Evolutionary conservation across 2,113 vertebrate species (phyloP).

Genomic region (Onychorhynchus coronatus): DNA sequence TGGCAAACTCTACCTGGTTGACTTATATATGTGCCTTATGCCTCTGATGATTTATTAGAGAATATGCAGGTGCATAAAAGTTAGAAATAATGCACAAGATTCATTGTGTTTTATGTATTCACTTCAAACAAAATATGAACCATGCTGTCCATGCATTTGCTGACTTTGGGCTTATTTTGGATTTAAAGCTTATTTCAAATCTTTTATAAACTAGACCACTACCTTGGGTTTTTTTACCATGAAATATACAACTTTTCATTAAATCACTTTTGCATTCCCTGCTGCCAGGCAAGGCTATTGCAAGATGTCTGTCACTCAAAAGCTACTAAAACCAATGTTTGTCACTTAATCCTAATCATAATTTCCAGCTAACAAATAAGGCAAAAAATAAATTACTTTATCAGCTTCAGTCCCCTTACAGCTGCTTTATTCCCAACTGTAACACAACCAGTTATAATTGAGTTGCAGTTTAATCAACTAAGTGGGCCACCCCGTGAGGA

Average conservation of each 20-base stretch:
- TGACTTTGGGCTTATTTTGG: neutral
- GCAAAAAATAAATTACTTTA: neutral
- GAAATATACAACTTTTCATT: neutral
- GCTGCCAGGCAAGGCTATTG: neutral
- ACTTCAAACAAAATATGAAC: neutral
- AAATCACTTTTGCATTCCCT: neutral
- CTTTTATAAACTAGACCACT: neutral
- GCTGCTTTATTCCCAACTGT: neutral
- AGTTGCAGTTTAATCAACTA: slow-evolving; percentile 6
- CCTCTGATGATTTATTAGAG: neutral
- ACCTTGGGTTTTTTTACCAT: neutral
- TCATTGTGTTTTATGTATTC: neutral
- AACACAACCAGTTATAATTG: neutral
- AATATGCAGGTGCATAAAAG: neutral
- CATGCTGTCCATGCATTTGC: neutral
- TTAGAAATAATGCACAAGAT: neutral
- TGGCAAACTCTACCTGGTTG: neutral
- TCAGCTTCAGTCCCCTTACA: neutral
- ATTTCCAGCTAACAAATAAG: neutral
- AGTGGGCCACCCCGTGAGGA: neutral
- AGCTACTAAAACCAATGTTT: neutral
- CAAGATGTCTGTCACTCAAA: neutral
- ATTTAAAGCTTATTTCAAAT: neutral
- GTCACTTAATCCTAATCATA: neutral
- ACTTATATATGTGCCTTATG: neutral